phyloP scores from a whole-genome alignment of 2,797 vertebrate species.

The Enteromius thamalakanensis region DNA sequence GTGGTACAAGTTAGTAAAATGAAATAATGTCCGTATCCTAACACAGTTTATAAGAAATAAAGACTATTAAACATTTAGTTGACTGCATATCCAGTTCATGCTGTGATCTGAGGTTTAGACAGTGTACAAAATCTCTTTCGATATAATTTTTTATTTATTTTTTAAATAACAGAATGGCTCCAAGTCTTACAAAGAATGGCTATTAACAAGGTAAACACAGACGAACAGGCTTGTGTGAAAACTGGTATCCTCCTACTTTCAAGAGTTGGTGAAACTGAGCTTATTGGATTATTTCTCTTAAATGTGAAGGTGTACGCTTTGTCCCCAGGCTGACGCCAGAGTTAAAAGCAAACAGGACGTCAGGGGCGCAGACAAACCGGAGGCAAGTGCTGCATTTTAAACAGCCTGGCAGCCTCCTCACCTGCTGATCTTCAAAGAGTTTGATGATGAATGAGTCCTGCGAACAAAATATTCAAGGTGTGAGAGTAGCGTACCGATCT shows the following conservation, averaged over 20 bases:
- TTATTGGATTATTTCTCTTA: slow-evolving; percentile 64
- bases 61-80: neutral
- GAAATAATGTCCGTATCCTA: neutral
- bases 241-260: slow-evolving; percentile 21
- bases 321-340: slow-evolving; percentile 70
- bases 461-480: slow-evolving; percentile 42
- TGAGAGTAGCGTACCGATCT: slow-evolving; percentile 37
- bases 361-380: slow-evolving; percentile 58
- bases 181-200: slow-evolving; percentile 15
- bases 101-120: neutral
- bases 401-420: slow-evolving; percentile 62
- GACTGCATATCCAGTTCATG: neutral
- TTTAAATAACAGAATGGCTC: neutral
- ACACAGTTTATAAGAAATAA: neutral
- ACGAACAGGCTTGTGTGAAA: slow-evolving; percentile 26
- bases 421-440: slow-evolving; percentile 62
- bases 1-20: neutral
- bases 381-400: slow-evolving; percentile 67
- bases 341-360: slow-evolving; percentile 64
- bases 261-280: slow-evolving; percentile 50
- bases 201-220: slow-evolving; percentile 21
- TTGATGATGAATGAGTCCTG: slow-evolving; percentile 55
- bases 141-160: neutral
- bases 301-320: slow-evolving; percentile 61
- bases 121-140: neutral